A percentile compares a stretch with the other conserved stretches of the same genome.
Evolutionary conservation across 2,888 invertebrate species (phyloP).

Genomic region (Ormyrus labotus): DNA sequence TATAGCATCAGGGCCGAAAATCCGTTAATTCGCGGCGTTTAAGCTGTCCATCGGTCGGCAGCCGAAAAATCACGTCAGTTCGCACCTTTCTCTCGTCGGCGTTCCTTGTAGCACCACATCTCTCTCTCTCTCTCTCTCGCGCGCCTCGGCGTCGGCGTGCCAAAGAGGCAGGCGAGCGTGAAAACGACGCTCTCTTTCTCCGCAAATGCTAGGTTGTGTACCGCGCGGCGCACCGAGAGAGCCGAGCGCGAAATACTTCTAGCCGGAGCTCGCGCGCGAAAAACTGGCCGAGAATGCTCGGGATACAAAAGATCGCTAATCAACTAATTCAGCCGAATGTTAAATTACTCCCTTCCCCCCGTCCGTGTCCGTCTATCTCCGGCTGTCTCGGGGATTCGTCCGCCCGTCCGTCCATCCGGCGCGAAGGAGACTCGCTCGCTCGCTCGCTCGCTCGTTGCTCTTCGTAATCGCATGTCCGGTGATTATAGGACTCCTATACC

Average conservation of each 20-base stretch:
- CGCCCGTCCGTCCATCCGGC: constrained; percentile 31
- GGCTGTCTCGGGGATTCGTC: constrained; percentile 9
- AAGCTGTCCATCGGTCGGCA: constrained; percentile 31
- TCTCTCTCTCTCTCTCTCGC: not conserved
- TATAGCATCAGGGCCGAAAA: constrained; percentile 38
- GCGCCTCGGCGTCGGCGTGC: not conserved
- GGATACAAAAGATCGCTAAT: constrained; percentile 57
- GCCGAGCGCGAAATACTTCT: not conserved
- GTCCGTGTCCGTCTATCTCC: constrained; percentile 15
- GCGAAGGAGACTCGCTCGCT: constrained; percentile 19
- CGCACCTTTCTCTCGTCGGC: constrained; percentile 35
- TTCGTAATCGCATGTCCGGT: constrained; percentile 66
- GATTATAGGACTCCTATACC: constrained; percentile 66
- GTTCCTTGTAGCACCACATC: not conserved
- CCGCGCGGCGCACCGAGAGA: not conserved
- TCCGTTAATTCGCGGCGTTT: constrained; percentile 46
- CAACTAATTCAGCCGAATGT: constrained; percentile 66
- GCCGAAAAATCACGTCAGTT: constrained; percentile 54
- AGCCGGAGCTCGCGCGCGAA: not conserved
- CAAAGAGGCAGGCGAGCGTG: not conserved
- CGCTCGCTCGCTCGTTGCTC: constrained; percentile 43
- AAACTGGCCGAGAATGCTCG: not conserved
- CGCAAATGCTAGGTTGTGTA: constrained; percentile 5
- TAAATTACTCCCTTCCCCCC: constrained; percentile 62
- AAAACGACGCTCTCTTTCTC: not conserved